Evolutionary conservation across 2,888 invertebrate genomes (phyloP), one percentile per base, ranked within the genome.

Genomic region (Leucozona laternaria): DNA sequence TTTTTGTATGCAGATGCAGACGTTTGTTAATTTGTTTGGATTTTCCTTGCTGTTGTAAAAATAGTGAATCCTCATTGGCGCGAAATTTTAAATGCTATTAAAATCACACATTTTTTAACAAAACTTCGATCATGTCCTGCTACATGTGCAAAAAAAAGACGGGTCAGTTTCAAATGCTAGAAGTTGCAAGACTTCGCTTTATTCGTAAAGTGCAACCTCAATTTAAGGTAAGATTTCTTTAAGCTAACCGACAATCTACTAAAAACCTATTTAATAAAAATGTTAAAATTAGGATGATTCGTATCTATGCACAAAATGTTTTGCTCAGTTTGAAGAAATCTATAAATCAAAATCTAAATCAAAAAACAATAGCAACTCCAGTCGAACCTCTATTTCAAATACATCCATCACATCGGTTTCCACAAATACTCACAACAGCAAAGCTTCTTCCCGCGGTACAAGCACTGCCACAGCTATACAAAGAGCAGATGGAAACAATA

Each of bases 131-230:
- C 28, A 62, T 62, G 62, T 28, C 43, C 2, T 62, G 62, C 25
- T 62, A 17, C 7, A 62, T 43, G 25, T 62, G 62, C n/a, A 43
- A 43, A n/a, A 6, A 43, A 25, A 22, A 10, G 5, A 4, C 0
- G 6, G 62, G 62, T 1, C 25, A 25, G 2, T 62, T 62, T 28
- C 62, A 62, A 43, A n/a, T 2, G 2, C 28, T 62, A 6, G 43
- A 62, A n/a, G 17, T 17, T 17, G n/a, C n/a, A 43, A 43, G 62
- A 62, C 25, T 62, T 25, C 25, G 25, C 10, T 62, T 43, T 43
- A 62, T 62, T 28, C 62, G 62, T 0, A 62, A 43, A 43, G 62
- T 17, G 8, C 62, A 62, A 25, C 62, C 62, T 17, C 5, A 10
- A 13, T 62, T 62, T 15, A 43, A 10, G 13, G 62, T 62, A 43